Evolutionary conservation across 2,888 invertebrate species (phyloP), one percentile per base, ranked within the genome.

Genomic region (Allacma fusca): DNA sequence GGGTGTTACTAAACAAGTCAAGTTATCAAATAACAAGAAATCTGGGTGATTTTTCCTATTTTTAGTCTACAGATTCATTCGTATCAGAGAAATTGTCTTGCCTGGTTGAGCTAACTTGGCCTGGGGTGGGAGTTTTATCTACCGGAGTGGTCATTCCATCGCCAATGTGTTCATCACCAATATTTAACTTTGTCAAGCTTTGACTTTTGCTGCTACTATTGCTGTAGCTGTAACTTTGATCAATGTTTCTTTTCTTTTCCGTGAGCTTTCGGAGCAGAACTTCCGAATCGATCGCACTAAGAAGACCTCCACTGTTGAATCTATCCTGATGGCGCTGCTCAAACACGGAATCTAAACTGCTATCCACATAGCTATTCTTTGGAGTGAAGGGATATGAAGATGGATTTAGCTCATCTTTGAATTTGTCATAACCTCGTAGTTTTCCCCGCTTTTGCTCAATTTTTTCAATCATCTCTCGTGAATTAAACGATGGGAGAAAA

Each of bases 401-500:
- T 1, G 87, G 85, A 70, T 83, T 85, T 0, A 82, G 77, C 12
- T 80, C 81, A 69, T 84, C 84, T 65, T 84, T 83, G 12, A 71
- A 68, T 64, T 81, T 81, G 34, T 84, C 84, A 72, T 84, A 85
- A n/a, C 85, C 85, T 19, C 85, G 82, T 24, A 87, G 81, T 26
- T 86, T 85, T 7, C 86, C 86, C 70, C 87, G 85, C 79, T 87
- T 87, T 43, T 85, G 85, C 69, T 86, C 86, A n/a, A 88, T 87
- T 77, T 86, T 86, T 77, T 87, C 85, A 71, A 87, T 86, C 87
- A 88, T 87, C 80, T 88, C 88, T 1, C 87, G 85, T 70, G 85
- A 87, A 83, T 87, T 87, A 82, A 88, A 87, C 77, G 87, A 87
- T 9, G 87, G 88, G 13, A 88, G 84, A 75, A 83, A 84, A 75